These are phyloP conservation scores for Peromyscus melanophrys DNA, from an alignment of 2,797 vertebrate species.

Conservation along the genomic window DNA sequence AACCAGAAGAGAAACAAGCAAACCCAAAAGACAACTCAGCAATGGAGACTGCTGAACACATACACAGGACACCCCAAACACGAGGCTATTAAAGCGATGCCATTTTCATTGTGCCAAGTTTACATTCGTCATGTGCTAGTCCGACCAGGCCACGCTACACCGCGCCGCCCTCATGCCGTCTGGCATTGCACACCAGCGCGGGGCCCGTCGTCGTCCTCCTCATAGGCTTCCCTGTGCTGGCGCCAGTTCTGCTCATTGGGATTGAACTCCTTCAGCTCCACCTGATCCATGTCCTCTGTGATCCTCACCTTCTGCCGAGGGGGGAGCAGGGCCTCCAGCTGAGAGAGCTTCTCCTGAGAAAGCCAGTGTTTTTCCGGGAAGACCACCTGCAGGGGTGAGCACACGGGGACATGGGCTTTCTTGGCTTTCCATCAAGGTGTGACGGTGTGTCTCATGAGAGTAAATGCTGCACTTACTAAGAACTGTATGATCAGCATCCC, in stretches of 20 bases:
- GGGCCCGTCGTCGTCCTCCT: constrained; percentile 93
- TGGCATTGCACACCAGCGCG: constrained; percentile 96
- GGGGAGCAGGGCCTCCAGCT: constrained; percentile 95
- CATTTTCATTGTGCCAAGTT: constrained; percentile 87
- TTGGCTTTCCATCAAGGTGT: too few relatives aligned
- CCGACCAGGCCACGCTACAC: not conserved
- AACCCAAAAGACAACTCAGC: constrained; percentile 85
- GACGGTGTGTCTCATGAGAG: not conserved
- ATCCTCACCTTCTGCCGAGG: constrained; percentile 93
- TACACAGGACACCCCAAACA: constrained; percentile 75
- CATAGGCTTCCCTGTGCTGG: constrained; percentile 92
- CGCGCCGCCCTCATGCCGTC: constrained; percentile 89
- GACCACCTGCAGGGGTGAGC: constrained; percentile 90
- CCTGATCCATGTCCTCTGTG: constrained; percentile 97
- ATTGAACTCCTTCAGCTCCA: constrained; percentile 94
- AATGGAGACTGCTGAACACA: constrained; percentile 85
- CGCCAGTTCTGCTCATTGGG: constrained; percentile 89
- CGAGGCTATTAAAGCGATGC: constrained; percentile 84
- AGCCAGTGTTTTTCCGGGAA: constrained; percentile 97
- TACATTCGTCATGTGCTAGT: constrained; percentile 71
- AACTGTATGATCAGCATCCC: constrained; percentile 95
- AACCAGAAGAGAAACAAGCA: constrained; percentile 71
- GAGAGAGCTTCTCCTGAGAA: constrained; percentile 92
- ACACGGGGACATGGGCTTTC: not conserved
- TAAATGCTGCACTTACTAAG: constrained; percentile 89